Conservation (phyloP, 2,113 vertebrate species). For the Menidia beryllina region DNA sequence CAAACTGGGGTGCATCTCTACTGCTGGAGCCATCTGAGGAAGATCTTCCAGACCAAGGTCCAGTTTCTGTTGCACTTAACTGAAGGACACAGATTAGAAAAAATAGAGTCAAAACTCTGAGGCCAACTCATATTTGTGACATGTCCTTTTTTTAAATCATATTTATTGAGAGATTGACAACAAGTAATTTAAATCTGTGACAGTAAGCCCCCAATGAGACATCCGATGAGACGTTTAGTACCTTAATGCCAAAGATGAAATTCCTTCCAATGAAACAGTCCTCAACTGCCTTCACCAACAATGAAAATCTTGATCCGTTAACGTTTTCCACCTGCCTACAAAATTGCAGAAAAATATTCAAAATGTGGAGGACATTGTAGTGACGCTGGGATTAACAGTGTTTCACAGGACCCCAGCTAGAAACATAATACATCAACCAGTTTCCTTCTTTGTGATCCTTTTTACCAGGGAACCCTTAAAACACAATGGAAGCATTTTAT, state of each 20-base stretch:
- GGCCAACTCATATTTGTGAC: too few species aligned
- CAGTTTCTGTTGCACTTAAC: conserved; percentile 41
- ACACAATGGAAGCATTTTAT: background rate
- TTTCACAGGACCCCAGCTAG: too few species aligned
- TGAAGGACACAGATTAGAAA: conserved; percentile 36
- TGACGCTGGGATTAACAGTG: background rate
- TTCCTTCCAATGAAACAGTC: conserved; percentile 76
- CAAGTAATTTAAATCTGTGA: background rate
- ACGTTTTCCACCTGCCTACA: conserved; percentile 60
- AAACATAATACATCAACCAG: too few species aligned
- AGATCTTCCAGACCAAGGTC: conserved; percentile 26
- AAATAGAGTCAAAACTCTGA: background rate
- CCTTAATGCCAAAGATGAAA: conserved; percentile 78
- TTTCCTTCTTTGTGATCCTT: too few species aligned
- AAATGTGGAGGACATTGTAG: too few species aligned
- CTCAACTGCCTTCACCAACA: conserved; percentile 62
- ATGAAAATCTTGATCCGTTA: conserved; percentile 34
- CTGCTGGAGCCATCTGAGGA: background rate
- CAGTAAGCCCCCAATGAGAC: background rate
- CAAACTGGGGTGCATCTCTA: conserved; percentile 45
- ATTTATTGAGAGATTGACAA: too few species aligned
- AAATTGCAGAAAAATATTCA: conserved; percentile 8
- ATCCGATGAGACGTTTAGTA: conserved; percentile 16
- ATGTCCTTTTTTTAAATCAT: too few species aligned
- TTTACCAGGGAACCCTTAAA: too few species aligned